Conservation (phyloP, 2,888 invertebrate genomes). For the Bugula neritina region DNA sequence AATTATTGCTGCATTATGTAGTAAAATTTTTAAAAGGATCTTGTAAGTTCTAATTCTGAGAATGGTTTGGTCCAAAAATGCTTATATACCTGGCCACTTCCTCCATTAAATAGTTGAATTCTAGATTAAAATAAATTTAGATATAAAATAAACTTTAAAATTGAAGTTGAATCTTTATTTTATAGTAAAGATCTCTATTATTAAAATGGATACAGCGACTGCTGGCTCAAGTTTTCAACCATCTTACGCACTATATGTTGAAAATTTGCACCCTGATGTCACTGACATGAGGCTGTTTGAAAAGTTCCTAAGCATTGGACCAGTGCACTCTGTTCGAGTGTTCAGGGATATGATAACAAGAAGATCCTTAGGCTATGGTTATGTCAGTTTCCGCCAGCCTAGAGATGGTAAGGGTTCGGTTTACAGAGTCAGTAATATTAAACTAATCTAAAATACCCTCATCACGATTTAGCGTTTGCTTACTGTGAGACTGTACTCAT, state of each 20-base stretch:
- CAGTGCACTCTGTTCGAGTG: conserved; percentile 95
- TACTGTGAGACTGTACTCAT: conserved; percentile 70
- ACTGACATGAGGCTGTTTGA: conserved; percentile 98
- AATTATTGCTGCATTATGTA: too few species aligned
- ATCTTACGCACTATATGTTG: conserved; percentile 86
- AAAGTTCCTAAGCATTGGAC: conserved; percentile 97
- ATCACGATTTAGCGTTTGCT: too few species aligned
- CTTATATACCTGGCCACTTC: too few species aligned
- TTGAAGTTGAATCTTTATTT: too few species aligned
- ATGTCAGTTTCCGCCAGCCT: conserved; percentile 99
- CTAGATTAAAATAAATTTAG: too few species aligned
- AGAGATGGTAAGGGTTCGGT: conserved; percentile 90
- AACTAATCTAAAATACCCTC: background rate
- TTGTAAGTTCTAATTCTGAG: too few species aligned
- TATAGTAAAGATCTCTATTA: too few species aligned
- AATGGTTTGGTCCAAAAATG: too few species aligned
- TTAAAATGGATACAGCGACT: conserved; percentile 5
- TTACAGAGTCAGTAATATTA: too few species aligned
- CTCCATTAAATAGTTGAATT: too few species aligned
- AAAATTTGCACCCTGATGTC: conserved; percentile 95
- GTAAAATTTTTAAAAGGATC: too few species aligned
- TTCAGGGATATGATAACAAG: conserved; percentile 97
- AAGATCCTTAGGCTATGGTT: conserved; percentile 96
- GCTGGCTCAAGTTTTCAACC: conserved; percentile 6
- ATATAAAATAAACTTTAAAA: too few species aligned